Base-by-base conservation (phyloP, 2,113 vertebrate genomes). In the Alligator mississippiensis region DNA sequence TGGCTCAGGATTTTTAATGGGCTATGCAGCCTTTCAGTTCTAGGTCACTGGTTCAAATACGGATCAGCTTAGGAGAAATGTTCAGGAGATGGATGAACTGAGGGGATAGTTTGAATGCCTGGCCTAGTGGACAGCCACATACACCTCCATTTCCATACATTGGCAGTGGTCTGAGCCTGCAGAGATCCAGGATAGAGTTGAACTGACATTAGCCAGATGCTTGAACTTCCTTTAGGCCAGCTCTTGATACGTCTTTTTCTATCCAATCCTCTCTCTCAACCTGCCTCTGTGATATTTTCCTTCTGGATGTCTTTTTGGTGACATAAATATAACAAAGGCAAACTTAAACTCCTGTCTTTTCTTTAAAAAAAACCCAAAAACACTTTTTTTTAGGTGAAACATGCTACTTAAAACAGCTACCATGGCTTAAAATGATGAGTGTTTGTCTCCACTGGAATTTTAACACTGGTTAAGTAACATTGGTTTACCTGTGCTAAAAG, bases 21-120 rank as follows among this genome's bases (percentile, higher is more conserved):
- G 66, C 72, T 34, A 34, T 21, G 61, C 82, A 94, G 93, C 17
- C 70, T 95, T 91, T 47, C 77, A 93, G 90, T 89, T 94, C 91
- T 90, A 89, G 94, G 97, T 96, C 96, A 97, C 64, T 92, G 91
- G 91, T 91, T 95, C 96, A 96, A 64, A 89, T 77, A 21, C 1
- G 24, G 94, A 94, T 90, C 84, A 86, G 90, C 83, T 95, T 96
- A 93, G 92, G 72, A 94, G 90, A 90, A 57, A 93, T 80, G 34
- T 38, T 34, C 30, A 80, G 59, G 18, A n/a, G 30, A 57, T 60
- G 47, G 54, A 80, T 66, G 47, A 38, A 74, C 22, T 74, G 11
- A 74, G 19, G 22, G 34, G 34, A 25, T 24, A 21, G 13, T 74
- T 74, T 38, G 38, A 38, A 47, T 59, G 25, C 75, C 11, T 59